These are phyloP conservation scores for Upupa epops DNA, from an alignment of 2,113 vertebrate genomes.

Conservation along the genomic window DNA sequence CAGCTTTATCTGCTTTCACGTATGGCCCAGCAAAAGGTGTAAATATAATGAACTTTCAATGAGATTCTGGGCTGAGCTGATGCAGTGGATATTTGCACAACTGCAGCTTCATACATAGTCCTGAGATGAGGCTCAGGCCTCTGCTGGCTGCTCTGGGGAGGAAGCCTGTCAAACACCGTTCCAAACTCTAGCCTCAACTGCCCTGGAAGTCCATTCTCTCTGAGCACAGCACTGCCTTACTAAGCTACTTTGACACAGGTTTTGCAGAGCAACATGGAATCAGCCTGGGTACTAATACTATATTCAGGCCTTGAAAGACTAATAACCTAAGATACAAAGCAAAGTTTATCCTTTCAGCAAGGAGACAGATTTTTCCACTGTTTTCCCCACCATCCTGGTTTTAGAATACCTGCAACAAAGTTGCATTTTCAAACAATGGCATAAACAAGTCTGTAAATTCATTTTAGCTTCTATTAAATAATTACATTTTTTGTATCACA, in stretches of 20 bases:
- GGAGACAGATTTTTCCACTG: not conserved
- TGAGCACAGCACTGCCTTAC: not conserved
- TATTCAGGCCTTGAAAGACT: not conserved
- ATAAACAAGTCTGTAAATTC: not conserved
- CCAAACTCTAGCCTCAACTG: not conserved
- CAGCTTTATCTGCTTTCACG: accelerated
- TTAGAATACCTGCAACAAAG: not conserved
- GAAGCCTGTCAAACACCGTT: accelerated
- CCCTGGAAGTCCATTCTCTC: not conserved
- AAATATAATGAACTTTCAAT: not conserved
- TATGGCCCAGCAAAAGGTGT: not conserved
- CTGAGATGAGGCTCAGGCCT: not conserved
- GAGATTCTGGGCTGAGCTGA: not conserved
- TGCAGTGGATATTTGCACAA: not conserved
- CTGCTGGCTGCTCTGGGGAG: not conserved
- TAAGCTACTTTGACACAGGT: not conserved
- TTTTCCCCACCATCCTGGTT: not conserved
- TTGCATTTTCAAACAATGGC: not conserved
- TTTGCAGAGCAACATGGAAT: not conserved
- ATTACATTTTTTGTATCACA: not conserved
- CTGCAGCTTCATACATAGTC: accelerated
- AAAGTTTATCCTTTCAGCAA: not conserved
- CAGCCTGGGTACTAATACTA: not conserved
- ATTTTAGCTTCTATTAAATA: not conserved
- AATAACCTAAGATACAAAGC: not conserved